Conservation (phyloP, 2,888 invertebrate species). For the Hemithea aestivaria region DNA sequence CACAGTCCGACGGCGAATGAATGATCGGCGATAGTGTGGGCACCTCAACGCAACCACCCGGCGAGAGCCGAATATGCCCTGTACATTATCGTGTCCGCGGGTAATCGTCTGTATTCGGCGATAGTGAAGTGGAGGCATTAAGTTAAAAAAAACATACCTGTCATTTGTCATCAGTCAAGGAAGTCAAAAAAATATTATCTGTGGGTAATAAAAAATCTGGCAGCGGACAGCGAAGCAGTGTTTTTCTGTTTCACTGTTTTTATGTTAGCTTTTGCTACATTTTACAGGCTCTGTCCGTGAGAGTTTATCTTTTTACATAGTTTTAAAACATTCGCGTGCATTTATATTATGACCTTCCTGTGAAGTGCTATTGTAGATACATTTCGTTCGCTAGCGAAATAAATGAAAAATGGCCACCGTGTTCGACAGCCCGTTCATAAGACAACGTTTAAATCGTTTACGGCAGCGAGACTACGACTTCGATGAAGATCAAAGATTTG, state of each 20-base stretch:
- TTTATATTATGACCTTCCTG: conserved; percentile 33
- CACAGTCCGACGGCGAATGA: too few relatives aligned
- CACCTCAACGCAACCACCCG: too few relatives aligned
- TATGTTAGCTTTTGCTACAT: background rate
- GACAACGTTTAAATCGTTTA: conserved; percentile 79
- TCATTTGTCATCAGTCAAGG: too few relatives aligned
- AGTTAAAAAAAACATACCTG: too few relatives aligned
- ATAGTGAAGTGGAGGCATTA: too few relatives aligned
- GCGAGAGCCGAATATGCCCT: too few relatives aligned
- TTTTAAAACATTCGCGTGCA: background rate
- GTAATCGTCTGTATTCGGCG: too few relatives aligned
- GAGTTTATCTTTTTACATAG: conserved; percentile 1
- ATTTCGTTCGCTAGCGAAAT: conserved; percentile 16
- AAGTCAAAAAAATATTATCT: too few relatives aligned
- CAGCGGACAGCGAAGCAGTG: background rate
- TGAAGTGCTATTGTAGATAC: conserved; percentile 28
- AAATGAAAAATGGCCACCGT: conserved; percentile 79
- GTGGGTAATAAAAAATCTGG: background rate
- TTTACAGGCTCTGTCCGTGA: conserved; percentile 2
- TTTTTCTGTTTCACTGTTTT: too few relatives aligned
- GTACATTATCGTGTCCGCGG: too few relatives aligned
- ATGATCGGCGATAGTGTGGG: too few relatives aligned
- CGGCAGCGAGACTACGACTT: conserved; percentile 79
- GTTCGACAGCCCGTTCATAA: conserved; percentile 80
- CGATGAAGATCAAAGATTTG: conserved; percentile 80